A percentile compares a stretch with the other conserved stretches of the same genome.
phyloP scores from a whole-genome alignment of 2,113 vertebrate genomes.

The Erinaceus europaeus region DNA sequence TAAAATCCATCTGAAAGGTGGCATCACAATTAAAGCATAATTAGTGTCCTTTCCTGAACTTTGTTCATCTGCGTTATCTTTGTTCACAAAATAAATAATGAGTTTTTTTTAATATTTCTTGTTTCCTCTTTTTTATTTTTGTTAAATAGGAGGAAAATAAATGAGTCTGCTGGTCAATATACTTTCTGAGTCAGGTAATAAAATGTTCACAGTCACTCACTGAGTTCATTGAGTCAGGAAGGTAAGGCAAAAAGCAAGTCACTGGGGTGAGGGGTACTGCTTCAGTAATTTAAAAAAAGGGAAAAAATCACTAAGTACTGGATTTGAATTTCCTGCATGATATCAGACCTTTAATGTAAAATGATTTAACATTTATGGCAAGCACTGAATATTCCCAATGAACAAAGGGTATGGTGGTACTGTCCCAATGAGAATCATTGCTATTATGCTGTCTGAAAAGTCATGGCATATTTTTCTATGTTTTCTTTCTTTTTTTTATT shows the following conservation, averaged over 20 bases:
- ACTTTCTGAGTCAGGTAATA: constrained; percentile 12
- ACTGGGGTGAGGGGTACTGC: not conserved
- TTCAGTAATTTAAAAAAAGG: not conserved
- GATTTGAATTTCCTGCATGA: constrained; percentile 38
- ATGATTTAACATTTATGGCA: not conserved
- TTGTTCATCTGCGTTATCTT: not conserved
- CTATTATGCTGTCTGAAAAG: too few species aligned
- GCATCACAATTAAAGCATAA: not conserved
- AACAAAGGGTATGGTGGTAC: not conserved
- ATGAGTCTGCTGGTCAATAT: constrained; percentile 15
- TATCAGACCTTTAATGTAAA: not conserved
- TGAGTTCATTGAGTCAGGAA: not conserved
- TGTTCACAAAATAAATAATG: not conserved
- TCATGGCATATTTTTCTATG: too few species aligned
- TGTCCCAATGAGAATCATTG: not conserved
- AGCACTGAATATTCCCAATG: not conserved
- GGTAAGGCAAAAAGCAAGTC: not conserved
- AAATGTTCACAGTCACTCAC: not conserved
- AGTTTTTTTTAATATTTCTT: not conserved
- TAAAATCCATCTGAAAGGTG: constrained; percentile 69
- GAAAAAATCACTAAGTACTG: constrained; percentile 1
- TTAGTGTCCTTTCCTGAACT: not conserved
- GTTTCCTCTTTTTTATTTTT: not conserved
- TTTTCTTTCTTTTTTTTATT: too few species aligned
- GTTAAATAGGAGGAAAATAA: not conserved